Conservation (phyloP, 2,888 invertebrate species). For the Phengaris alcon region DNA sequence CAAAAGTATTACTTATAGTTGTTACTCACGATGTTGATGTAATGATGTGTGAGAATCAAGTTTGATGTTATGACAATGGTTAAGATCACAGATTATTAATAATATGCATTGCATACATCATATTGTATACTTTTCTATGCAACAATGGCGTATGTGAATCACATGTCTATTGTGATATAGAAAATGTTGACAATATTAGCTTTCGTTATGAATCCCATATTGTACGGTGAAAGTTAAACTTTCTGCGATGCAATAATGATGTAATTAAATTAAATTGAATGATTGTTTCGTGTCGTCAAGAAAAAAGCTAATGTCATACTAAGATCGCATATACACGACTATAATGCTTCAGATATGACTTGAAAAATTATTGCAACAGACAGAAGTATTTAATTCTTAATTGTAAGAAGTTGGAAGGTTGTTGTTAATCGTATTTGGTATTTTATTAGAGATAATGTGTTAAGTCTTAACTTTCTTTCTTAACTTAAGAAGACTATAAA, state of each 20-base stretch:
- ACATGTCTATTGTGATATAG: conserved; percentile 24
- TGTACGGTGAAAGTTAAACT: conserved; percentile 24
- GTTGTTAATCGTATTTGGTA: not conserved
- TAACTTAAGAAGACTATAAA: too few species aligned
- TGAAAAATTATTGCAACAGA: not conserved
- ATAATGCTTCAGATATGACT: not conserved
- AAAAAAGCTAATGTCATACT: conserved; percentile 4
- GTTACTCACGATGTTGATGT: not conserved
- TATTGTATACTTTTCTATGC: conserved; percentile 12
- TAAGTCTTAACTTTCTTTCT: too few species aligned
- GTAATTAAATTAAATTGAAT: conserved; percentile 21
- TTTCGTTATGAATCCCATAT: conserved; percentile 21
- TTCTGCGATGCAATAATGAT: conserved; percentile 14
- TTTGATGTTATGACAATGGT: not conserved
- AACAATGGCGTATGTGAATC: conserved; percentile 18
- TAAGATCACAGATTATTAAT: not conserved
- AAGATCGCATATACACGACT: not conserved
- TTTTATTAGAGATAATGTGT: too few species aligned
- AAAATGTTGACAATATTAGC: conserved; percentile 25
- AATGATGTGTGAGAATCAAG: not conserved
- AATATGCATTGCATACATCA: not conserved
- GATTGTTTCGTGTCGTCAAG: not conserved
- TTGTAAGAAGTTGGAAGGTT: not conserved
- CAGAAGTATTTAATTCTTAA: not conserved
- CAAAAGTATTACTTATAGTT: too few species aligned